Evolutionary conservation across 2,888 invertebrate species (phyloP).

Genomic region (Drosophila quasianomalipes): DNA sequence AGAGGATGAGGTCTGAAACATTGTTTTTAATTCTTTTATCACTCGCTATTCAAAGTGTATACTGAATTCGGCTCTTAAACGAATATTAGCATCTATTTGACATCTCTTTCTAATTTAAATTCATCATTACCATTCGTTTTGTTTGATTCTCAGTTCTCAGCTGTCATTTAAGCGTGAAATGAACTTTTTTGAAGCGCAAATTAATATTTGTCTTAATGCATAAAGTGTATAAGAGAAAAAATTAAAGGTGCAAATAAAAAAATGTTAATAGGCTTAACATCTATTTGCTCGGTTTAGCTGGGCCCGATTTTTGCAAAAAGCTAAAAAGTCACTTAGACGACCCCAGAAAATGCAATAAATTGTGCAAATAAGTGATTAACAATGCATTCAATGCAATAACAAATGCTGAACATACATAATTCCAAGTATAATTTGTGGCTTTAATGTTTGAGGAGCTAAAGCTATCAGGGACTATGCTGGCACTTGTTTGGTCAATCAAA

Average conservation of each 20-base stretch:
- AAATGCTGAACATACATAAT: background rate
- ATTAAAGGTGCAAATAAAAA: constrained; percentile 16
- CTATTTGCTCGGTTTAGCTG: constrained; percentile 36
- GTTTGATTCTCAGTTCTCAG: constrained; percentile 41
- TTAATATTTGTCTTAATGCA: constrained; percentile 61
- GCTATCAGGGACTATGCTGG: background rate
- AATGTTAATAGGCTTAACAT: constrained; percentile 35
- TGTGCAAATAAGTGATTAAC: constrained; percentile 9
- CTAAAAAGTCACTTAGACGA: constrained; percentile 12
- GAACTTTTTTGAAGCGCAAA: constrained; percentile 63
- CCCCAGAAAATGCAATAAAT: constrained; percentile 9
- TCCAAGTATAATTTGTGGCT: constrained; percentile 3
- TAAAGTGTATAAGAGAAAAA: constrained; percentile 10
- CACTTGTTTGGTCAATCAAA: constrained; percentile 36
- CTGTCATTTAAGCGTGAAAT: constrained; percentile 74
- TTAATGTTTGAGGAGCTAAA: constrained; percentile 15
- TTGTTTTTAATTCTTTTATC: background rate
- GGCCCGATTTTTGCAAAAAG: constrained; percentile 18
- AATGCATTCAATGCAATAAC: constrained; percentile 3
- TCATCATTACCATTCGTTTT: constrained; percentile 28
- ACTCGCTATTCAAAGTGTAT: constrained; percentile 14
- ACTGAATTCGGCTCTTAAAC: background rate
- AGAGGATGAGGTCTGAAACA: background rate
- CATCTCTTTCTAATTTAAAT: background rate
- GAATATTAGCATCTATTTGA: background rate